Conservation (phyloP, 2,888 invertebrate genomes). For the Ephialtes manifestator region DNA sequence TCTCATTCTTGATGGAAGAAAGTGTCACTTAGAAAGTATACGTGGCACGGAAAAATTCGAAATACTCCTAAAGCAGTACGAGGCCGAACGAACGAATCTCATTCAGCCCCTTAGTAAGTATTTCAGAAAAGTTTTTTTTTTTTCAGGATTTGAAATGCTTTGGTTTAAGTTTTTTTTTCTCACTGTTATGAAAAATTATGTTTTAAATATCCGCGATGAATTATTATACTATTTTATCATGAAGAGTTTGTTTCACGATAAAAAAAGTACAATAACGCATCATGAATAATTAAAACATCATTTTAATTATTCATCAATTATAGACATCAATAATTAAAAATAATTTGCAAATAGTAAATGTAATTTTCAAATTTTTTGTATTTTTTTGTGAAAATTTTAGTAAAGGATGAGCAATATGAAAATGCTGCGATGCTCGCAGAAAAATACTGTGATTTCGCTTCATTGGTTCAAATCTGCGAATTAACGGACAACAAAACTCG, state of each 20-base stretch:
- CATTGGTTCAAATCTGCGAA: slow-evolving; percentile 93
- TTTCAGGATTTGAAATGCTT: neutral
- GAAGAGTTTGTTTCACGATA: no score
- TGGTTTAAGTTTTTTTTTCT: neutral
- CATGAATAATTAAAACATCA: no score
- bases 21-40: slow-evolving; percentile 90
- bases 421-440: slow-evolving; percentile 94
- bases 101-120: slow-evolving; percentile 90
- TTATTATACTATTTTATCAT: no score
- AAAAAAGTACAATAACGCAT: no score
- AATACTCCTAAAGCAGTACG: slow-evolving; percentile 89
- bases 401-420: slow-evolving; percentile 92
- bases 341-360: neutral
- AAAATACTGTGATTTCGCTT: slow-evolving; percentile 95
- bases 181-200: neutral
- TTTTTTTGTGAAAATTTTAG: slow-evolving; percentile 85
- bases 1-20: slow-evolving; percentile 91
- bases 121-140: neutral
- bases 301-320: no score
- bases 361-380: neutral
- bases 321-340: neutral
- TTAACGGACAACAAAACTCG: slow-evolving; percentile 90
- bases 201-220: neutral
- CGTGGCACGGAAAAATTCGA: slow-evolving; percentile 88
- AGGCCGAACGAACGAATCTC: slow-evolving; percentile 89